A percentile compares a stretch with the other conserved stretches of the same genome.
Conservation (phyloP, 2,888 invertebrate genomes). For the Meghimatium bilineatum region DNA sequence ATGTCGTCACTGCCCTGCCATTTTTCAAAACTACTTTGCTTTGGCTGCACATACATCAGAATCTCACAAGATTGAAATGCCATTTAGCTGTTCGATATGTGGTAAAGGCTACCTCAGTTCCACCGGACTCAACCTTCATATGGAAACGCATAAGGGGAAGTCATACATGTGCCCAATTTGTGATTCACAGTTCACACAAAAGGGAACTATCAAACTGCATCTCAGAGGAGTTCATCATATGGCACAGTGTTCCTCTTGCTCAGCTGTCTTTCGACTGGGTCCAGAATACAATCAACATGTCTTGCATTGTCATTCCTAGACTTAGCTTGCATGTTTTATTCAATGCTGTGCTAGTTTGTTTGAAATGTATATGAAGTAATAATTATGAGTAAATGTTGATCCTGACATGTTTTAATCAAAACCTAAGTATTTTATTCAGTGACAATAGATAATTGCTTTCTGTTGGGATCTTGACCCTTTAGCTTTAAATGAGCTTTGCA, state of each 20-base stretch:
- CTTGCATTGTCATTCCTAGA: slow-evolving; percentile 32
- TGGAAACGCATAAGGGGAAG: slow-evolving; percentile 25
- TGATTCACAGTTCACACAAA: slow-evolving; percentile 35
- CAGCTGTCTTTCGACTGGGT: slow-evolving; percentile 36
- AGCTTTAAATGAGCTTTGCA: too few relatives aligned
- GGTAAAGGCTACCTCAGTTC: slow-evolving; percentile 31
- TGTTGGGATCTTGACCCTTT: too few relatives aligned
- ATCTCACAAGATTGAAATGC: slow-evolving; percentile 25
- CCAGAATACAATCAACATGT: slow-evolving; percentile 45
- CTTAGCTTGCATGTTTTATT: not conserved
- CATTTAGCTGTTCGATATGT: slow-evolving; percentile 20
- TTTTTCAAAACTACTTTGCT: slow-evolving; percentile 11
- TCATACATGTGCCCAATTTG: slow-evolving; percentile 34
- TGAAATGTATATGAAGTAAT: not conserved
- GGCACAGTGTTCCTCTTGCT: slow-evolving; percentile 38
- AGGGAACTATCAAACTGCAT: slow-evolving; percentile 35
- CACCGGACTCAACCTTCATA: slow-evolving; percentile 31
- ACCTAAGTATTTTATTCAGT: too few relatives aligned
- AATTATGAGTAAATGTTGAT: not conserved
- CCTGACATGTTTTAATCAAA: too few relatives aligned
- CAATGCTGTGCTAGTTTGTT: not conserved
- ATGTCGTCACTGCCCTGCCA: slow-evolving; percentile 26
- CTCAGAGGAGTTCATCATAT: slow-evolving; percentile 24
- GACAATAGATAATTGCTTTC: too few relatives aligned
- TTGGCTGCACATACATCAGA: slow-evolving; percentile 26